Evolutionary conservation across 2,797 vertebrate species (phyloP).

Genomic region (Petrocephalus schoutedeni): DNA sequence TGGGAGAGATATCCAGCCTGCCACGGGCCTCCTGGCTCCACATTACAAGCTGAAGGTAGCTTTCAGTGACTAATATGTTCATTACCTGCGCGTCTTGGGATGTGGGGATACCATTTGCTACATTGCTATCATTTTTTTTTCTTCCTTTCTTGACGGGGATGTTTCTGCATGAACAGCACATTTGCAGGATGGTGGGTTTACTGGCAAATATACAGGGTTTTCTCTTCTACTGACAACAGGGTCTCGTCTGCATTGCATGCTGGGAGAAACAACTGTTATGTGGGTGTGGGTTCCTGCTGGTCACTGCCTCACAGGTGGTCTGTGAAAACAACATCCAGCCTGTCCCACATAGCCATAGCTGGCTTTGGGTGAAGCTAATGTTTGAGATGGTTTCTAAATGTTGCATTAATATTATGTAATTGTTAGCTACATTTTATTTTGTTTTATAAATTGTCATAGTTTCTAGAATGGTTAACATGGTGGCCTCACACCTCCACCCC

Average conservation of each 20-base stretch:
- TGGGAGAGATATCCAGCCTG: not conserved
- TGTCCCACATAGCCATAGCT: not conserved
- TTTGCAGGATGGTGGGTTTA: not conserved
- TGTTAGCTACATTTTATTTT: not conserved
- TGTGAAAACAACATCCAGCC: not conserved
- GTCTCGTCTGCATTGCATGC: not conserved
- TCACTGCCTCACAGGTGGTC: not conserved
- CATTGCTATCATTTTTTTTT: not conserved
- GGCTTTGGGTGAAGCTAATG: not conserved
- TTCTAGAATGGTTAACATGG: not conserved
- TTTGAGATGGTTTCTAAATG: not conserved
- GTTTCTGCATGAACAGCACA: not conserved
- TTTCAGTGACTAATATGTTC: not conserved
- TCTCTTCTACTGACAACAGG: not conserved
- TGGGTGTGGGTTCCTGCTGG: not conserved
- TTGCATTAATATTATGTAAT: not conserved
- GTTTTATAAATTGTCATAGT: not conserved
- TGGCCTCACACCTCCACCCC: not conserved
- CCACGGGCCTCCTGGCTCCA: not conserved
- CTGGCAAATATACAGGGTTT: not conserved
- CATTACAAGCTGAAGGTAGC: not conserved
- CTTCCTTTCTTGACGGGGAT: not conserved
- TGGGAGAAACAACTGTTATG: not conserved
- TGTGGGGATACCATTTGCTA: not conserved
- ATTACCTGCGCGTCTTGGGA: not conserved